Evolutionary conservation across 1,140 invertebrate genomes (phyloP), one percentile per base, ranked within the genome.

Genomic region (Tribolium madens): DNA sequence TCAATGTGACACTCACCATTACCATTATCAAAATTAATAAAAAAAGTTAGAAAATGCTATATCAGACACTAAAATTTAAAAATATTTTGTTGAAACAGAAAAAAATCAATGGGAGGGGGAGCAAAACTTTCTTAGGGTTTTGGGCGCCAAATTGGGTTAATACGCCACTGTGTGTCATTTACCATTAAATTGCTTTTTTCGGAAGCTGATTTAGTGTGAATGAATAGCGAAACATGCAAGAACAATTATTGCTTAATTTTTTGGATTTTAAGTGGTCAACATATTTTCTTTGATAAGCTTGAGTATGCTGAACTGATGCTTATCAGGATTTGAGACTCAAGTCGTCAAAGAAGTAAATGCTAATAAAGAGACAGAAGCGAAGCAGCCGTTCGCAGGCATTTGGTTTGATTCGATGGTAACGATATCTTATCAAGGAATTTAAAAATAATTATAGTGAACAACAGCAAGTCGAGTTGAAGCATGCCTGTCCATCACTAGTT

Each of bases 341-440:
- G 69, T 74, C 33, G 60, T 48, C 52, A 57, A 70, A 64, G 72
- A 50, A 75, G 77, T 76, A 79, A 79, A 79, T 80, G 72, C 77
- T 79, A 80, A 80, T 80, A 80, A 80, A 79, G 79, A 60, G 73
- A 73, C 74, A 71, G 17, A 42, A 76, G 68, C 48, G 31, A 12
- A 73, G 33, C 33, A 64, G 21, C 46, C 52, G 47, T 48, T 69
- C 68, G 74, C 64, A 73, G 78, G 73, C 78, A 77, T 77, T 75
- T 75, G 36, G 73, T 68, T 48, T 50, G 68, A 73, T 73, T 77
- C 70, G 78, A 79, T 79, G 77, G 77, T 79, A 80, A 80, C 79
- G 79, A 80, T 80, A 80, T 53, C 74, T 80, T 80, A 80, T 80
- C 79, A 77, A 78, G 75, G 79, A 80, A 80, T 80, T 80, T 80